A percentile compares a stretch with the other conserved stretches of the same genome.
Conservation (phyloP, 2,797 vertebrate species). For the Trachops cirrhosus region DNA sequence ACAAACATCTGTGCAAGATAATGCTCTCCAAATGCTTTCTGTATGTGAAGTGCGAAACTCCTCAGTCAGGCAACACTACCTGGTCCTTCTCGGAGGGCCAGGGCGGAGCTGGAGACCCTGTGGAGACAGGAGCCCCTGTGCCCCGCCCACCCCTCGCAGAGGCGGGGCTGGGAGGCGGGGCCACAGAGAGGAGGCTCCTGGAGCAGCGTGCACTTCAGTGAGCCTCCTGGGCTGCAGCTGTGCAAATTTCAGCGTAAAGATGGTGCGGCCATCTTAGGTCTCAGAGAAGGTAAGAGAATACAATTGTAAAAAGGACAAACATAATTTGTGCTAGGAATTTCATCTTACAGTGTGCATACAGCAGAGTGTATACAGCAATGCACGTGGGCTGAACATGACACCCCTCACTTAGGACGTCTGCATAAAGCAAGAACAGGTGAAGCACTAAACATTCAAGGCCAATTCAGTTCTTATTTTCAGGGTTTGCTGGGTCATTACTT, state of each 20-base stretch:
- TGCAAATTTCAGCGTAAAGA: neutral
- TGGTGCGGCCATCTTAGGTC: neutral
- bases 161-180: no score
- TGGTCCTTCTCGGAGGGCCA: fast-evolving
- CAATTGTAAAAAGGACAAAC: neutral
- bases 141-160: neutral
- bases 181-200: fast-evolving
- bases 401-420: neutral
- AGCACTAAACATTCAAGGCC: neutral
- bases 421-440: neutral
- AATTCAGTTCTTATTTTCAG: neutral
- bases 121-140: no score
- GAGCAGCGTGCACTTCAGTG: no score
- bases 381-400: fast-evolving
- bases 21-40: neutral
- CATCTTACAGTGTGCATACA: neutral
- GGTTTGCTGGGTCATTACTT: neutral
- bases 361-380: neutral
- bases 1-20: fast-evolving
- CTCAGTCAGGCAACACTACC: neutral
- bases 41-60: neutral
- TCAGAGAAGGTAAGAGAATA: neutral
- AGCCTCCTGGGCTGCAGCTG: fast-evolving
- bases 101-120: no score
- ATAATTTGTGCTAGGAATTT: neutral